A percentile compares a stretch with the other conserved stretches of the same genome.
Evolutionary conservation across 1,140 invertebrate genomes (phyloP).

Genomic region (Rhyzopertha dominica): DNA sequence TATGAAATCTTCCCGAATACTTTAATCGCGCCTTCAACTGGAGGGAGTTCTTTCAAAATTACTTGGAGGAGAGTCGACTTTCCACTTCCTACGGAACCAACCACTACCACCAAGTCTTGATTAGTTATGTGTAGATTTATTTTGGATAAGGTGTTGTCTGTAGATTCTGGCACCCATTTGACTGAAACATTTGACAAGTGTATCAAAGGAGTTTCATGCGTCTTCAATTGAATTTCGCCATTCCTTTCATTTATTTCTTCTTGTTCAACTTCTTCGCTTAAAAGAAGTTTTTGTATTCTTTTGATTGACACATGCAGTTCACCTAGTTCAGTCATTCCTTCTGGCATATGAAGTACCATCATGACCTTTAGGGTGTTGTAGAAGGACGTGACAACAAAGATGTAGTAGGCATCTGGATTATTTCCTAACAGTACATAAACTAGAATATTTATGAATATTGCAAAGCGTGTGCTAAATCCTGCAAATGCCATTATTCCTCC

Average conservation of each 20-base stretch:
- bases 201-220: background rate
- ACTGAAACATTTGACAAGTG: slow-evolving; percentile 51
- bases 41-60: slow-evolving; percentile 72
- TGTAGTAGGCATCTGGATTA: slow-evolving; percentile 65
- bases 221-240: background rate
- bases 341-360: slow-evolving; percentile 68
- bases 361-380: slow-evolving; percentile 65
- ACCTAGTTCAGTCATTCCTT: slow-evolving; percentile 53
- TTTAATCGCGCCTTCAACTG: slow-evolving; percentile 50
- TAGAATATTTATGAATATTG: slow-evolving; percentile 71
- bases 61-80: slow-evolving; percentile 78
- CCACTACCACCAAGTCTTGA: slow-evolving; percentile 64
- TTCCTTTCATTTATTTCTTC: background rate
- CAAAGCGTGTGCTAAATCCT: slow-evolving; percentile 65
- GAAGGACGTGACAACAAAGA: slow-evolving; percentile 67
- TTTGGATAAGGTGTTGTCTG: slow-evolving; percentile 55
- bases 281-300: slow-evolving; percentile 58
- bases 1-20: slow-evolving; percentile 77
- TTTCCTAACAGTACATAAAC: slow-evolving; percentile 66
- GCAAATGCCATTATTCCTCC: slow-evolving; percentile 68
- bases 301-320: slow-evolving; percentile 63
- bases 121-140: slow-evolving; percentile 58
- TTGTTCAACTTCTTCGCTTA: slow-evolving; percentile 21
- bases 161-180: slow-evolving; percentile 53
- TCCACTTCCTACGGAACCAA: slow-evolving; percentile 76